A percentile compares a stretch with the other conserved stretches of the same genome.
These are phyloP conservation scores for Tenodera sinensis DNA, from an alignment of 2,888 invertebrate species.

Conservation along the genomic window DNA sequence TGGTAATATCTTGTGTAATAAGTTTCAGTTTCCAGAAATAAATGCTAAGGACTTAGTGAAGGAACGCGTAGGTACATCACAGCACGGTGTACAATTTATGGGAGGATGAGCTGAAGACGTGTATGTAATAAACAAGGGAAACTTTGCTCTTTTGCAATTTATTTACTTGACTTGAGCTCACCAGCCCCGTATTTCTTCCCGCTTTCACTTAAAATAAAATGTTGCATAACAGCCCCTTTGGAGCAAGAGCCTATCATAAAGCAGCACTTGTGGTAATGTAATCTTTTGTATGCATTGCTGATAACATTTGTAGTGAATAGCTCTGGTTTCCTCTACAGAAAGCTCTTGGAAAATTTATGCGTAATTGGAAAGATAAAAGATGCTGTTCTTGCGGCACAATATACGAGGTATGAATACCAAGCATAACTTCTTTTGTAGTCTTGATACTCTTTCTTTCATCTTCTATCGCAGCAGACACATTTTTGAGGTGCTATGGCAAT, in stretches of 20 bases:
- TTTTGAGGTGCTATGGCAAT: too few relatives aligned
- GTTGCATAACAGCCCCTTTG: not conserved
- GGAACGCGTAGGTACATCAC: not conserved
- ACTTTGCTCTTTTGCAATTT: not conserved
- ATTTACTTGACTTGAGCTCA: not conserved
- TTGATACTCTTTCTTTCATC: too few relatives aligned
- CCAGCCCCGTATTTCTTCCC: not conserved
- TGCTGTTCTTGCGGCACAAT: too few relatives aligned
- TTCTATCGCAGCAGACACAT: too few relatives aligned
- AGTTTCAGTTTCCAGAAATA: not conserved
- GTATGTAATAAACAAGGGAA: not conserved
- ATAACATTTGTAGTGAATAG: not conserved
- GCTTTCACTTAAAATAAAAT: not conserved
- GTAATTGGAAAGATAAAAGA: too few relatives aligned
- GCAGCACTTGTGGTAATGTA: too few relatives aligned
- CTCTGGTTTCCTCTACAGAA: too few relatives aligned
- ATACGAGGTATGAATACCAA: too few relatives aligned
- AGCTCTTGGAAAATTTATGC: too few relatives aligned
- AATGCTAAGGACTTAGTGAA: not conserved
- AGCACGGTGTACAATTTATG: not conserved
- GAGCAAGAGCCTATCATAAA: not conserved
- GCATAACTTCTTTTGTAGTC: too few relatives aligned
- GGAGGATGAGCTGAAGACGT: not conserved
- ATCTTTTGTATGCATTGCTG: not conserved
- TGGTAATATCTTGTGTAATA: not conserved